Conservation (phyloP, 2,113 vertebrate species). For the Scomber scombrus region DNA sequence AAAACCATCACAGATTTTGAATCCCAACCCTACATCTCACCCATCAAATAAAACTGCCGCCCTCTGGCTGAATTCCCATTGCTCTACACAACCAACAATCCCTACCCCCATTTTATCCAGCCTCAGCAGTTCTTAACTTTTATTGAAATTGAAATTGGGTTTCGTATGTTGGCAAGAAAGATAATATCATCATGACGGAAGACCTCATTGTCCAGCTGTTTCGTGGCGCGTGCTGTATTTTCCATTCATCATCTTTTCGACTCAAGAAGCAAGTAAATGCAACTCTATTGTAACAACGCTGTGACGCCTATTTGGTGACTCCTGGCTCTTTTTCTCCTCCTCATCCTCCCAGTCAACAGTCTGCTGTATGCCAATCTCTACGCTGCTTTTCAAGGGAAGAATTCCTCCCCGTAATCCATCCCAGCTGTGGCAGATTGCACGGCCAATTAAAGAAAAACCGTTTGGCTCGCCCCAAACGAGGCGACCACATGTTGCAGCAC, state of each 20-base stretch:
- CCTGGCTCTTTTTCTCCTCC: conserved; percentile 16
- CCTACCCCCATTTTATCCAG: conserved; percentile 8
- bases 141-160: background rate
- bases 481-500: conserved; percentile 89
- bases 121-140: conserved; percentile 7
- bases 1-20: conserved; percentile 52
- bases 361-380: conserved; percentile 55
- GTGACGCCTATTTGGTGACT: conserved; percentile 29
- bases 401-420: conserved; percentile 88
- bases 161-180: background rate
- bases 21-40: conserved; percentile 20
- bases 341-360: conserved; percentile 18
- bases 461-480: conserved; percentile 87
- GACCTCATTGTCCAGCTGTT: conserved; percentile 3
- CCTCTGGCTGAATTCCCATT: conserved; percentile 27
- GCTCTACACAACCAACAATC: conserved; percentile 6
- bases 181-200: background rate
- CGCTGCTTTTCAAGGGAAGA: conserved; percentile 83
- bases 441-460: conserved; percentile 88
- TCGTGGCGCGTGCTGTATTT: background rate
- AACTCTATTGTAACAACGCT: conserved; percentile 13
- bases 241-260: conserved; percentile 14
- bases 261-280: background rate
- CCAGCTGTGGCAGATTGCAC: conserved; percentile 89
- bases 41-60: conserved; percentile 46